Percentiles rank a stretch among this genome's conserved stretches.
Conservation (phyloP, 1,140 invertebrate genomes). For the Drosophila burlai region DNA sequence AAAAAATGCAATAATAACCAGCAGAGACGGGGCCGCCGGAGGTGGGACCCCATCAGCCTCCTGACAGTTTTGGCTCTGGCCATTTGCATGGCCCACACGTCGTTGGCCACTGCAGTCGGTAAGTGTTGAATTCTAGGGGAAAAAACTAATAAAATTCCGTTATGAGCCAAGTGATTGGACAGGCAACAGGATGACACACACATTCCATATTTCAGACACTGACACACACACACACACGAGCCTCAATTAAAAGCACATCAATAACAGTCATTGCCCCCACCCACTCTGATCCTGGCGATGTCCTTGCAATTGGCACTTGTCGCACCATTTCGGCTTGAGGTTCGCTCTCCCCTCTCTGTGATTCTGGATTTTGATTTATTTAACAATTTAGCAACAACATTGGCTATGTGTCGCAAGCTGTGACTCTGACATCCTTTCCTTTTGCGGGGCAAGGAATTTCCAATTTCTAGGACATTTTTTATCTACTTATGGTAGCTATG, state of each 20-base stretch:
- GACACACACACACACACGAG: conserved; percentile 53
- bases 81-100: conserved; percentile 72
- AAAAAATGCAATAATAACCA: conserved; percentile 73
- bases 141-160: conserved; percentile 74
- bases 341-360: conserved; percentile 9
- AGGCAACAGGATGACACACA: conserved; percentile 36
- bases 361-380: conserved; percentile 78
- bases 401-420: conserved; percentile 63
- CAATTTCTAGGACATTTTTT: conserved; percentile 6
- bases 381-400: conserved; percentile 75
- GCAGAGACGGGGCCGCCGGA: conserved; percentile 61
- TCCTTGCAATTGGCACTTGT: conserved; percentile 72
- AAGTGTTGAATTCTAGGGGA: conserved; percentile 54
- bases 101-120: conserved; percentile 70
- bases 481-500: too few relatives aligned
- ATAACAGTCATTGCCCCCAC: conserved; percentile 51
- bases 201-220: conserved; percentile 12
- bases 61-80: conserved; percentile 58
- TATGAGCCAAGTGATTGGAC: conserved; percentile 74
- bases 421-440: conserved; percentile 41
- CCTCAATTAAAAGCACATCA: conserved; percentile 84
- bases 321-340: conserved; percentile 58
- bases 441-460: not conserved
- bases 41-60: conserved; percentile 54
- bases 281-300: conserved; percentile 13